Base-by-base conservation (phyloP, 2,888 invertebrate genomes). In the Drosophila setosimentum region DNA sequence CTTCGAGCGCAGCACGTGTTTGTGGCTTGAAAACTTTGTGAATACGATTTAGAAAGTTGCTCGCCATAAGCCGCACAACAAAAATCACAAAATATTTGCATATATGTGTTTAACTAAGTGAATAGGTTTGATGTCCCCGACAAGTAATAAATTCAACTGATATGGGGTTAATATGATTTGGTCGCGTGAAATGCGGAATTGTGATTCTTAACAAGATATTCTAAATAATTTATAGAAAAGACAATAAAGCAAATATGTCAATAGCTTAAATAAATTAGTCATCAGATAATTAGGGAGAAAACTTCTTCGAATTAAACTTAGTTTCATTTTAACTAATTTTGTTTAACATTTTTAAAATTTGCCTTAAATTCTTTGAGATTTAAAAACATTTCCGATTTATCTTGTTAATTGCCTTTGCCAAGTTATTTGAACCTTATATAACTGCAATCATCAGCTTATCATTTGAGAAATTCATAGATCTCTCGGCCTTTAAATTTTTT, bases 21-120 rank as follows among this genome's bases (percentile, higher is more conserved):
- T 76, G 75, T 65, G 66, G 69, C 53, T 68, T 40, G 49, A 68
- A 66, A 49, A 68, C 63, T 68, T 72, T 63, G 64, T 62, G 85
- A 83, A 76, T 89, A 86, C 77, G 83, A 86, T 88, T 87, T 89
- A 88, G 87, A 87, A 87, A 87, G 87, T 87, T 67, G 80, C 68
- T 63, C 35, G 29, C 58, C 62, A 67, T 49, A 71, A 74, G 60
- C 76, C 78, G 55, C 75, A 64, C 59, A 27, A 63, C 70, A 73
- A 54, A 55, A 53, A 49, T 24, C 35, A 53, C 37, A 81, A 37
- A n/a, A 60, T 45, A 81, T 87, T 81, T 77, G 75, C 75, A 79
- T 76, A 75, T 48, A 51, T 59, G 27, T 54, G 5, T 54, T 49
- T 67, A 21, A 40, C 33, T n/a, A 55, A 50, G 54, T 72, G 59